phyloP scores from a whole-genome alignment of 2,113 vertebrate genomes.

The Gorsachius goisagi region DNA sequence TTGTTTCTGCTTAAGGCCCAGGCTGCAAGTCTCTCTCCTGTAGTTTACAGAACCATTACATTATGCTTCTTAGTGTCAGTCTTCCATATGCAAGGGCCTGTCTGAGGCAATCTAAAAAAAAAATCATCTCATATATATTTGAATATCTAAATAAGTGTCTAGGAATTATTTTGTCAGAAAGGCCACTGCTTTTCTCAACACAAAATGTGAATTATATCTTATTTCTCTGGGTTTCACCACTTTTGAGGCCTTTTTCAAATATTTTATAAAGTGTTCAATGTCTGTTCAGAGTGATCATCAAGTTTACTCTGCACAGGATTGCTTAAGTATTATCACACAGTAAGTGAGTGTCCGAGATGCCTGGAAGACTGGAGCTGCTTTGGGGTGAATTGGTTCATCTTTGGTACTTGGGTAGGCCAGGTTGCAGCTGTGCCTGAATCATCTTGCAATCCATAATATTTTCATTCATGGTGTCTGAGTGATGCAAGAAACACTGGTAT shows the following conservation, averaged over 20 bases:
- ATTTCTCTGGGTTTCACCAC: neutral
- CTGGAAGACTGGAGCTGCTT: neutral
- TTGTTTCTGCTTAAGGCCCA: neutral
- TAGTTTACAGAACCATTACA: neutral
- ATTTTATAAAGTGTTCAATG: neutral
- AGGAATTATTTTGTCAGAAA: neutral
- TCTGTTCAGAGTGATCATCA: neutral
- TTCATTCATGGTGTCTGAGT: neutral
- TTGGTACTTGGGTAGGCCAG: neutral
- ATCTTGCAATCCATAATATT: neutral
- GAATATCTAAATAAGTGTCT: neutral
- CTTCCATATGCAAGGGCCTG: neutral
- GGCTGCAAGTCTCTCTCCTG: neutral
- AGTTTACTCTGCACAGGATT: neutral
- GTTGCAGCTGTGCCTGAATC: neutral
- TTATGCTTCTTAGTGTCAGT: neutral
- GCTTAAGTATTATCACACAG: neutral
- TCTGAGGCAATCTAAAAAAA: neutral
- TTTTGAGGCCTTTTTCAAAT: neutral
- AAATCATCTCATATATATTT: neutral
- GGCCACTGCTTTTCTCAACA: neutral
- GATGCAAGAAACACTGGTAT: neutral
- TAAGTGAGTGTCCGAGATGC: neutral
- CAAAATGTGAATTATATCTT: neutral
- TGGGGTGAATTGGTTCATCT: neutral